Percentiles rank a stretch among this genome's conserved stretches.
Conservation (phyloP, 2,797 vertebrate genomes). For the Capromys pilorides region DNA sequence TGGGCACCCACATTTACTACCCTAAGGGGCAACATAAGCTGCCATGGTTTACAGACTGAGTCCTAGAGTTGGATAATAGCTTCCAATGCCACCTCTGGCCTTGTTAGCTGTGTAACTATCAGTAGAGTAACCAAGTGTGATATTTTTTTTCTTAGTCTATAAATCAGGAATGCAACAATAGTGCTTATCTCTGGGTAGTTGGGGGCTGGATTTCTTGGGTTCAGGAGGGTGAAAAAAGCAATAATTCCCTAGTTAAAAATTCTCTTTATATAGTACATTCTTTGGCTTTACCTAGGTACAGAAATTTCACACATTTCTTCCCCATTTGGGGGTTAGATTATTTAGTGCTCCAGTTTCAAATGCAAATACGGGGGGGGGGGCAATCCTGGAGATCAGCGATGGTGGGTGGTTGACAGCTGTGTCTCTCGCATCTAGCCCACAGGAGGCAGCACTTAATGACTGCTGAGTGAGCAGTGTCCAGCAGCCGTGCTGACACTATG, state of each 20-base stretch:
- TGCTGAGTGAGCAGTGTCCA: neutral
- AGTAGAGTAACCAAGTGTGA: neutral
- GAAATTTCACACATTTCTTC: constrained; percentile 9
- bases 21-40: neutral
- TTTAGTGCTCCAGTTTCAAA: constrained; percentile 2
- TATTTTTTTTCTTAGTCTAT: neutral
- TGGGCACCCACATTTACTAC: neutral
- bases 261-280: neutral
- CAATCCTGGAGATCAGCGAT: neutral
- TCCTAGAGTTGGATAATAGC: neutral
- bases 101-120: neutral
- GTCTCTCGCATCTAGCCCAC: neutral
- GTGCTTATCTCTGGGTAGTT: neutral
- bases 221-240: neutral
- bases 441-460: neutral
- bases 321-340: neutral
- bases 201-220: neutral
- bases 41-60: neutral
- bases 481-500: neutral
- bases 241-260: neutral
- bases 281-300: neutral
- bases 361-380: neutral
- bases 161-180: neutral
- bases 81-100: neutral
- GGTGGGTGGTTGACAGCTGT: neutral